Conservation (phyloP, 2,888 invertebrate species). For the Hirtodrosophila trivittata region DNA sequence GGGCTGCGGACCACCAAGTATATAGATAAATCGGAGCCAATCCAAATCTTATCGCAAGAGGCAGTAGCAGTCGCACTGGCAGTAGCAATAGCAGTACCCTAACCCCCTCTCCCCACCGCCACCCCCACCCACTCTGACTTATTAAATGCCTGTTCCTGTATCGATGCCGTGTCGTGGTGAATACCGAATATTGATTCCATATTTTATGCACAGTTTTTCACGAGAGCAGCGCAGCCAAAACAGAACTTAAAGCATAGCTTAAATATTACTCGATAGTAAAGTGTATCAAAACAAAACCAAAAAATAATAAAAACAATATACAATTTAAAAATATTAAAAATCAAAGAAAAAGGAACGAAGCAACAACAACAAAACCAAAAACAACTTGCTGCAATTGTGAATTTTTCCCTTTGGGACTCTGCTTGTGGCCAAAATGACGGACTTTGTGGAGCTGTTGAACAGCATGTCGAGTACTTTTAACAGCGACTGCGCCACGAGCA, state of each 20-base stretch:
- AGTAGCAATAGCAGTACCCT: slow-evolving; percentile 13
- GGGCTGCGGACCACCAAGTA: neutral
- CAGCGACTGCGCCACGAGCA: slow-evolving; percentile 78
- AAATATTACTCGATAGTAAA: slow-evolving; percentile 25
- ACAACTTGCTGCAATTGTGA: neutral
- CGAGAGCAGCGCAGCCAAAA: slow-evolving; percentile 36
- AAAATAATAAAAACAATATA: slow-evolving; percentile 7
- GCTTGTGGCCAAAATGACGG: slow-evolving; percentile 73
- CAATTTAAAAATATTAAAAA: neutral
- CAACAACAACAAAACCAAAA: neutral
- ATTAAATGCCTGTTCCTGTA: slow-evolving; percentile 8
- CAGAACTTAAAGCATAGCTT: slow-evolving; percentile 25
- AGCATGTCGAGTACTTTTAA: slow-evolving; percentile 83
- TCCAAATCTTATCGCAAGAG: slow-evolving; percentile 40
- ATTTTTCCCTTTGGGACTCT: neutral
- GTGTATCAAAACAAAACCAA: slow-evolving; percentile 24
- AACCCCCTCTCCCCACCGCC: slow-evolving; percentile 1
- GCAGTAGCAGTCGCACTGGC: neutral
- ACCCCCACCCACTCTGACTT: too few species aligned
- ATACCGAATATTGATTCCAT: slow-evolving; percentile 46
- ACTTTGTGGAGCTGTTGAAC: slow-evolving; percentile 81
- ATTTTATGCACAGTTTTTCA: slow-evolving; percentile 23
- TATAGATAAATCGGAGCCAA: slow-evolving; percentile 32
- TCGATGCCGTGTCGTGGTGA: slow-evolving; percentile 41
- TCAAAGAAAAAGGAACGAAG: neutral